Conservation (phyloP, 2,888 invertebrate species). For the Creontiades dilutus region DNA sequence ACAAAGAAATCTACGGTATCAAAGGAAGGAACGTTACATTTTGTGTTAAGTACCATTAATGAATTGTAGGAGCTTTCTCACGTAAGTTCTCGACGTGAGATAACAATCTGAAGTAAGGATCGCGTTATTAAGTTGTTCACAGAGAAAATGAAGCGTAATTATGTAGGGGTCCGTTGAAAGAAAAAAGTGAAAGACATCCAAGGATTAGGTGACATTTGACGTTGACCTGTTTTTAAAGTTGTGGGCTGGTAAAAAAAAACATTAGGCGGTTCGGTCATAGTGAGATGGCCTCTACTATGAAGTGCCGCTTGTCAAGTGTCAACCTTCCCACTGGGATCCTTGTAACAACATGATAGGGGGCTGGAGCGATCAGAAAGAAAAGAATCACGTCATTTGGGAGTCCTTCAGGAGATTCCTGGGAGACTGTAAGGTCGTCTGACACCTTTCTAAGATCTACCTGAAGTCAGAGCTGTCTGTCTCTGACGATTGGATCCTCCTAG, state of each 20-base stretch:
- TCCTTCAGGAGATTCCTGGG: constrained; percentile 6
- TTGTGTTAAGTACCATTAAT: neutral
- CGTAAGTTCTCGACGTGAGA: constrained; percentile 45
- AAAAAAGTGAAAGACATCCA: neutral
- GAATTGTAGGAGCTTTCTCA: constrained; percentile 46
- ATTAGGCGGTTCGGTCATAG: neutral
- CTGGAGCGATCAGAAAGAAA: constrained; percentile 44
- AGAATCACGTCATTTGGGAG: constrained; percentile 41
- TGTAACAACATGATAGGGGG: constrained; percentile 65
- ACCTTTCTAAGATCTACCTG: constrained; percentile 12
- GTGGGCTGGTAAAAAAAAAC: constrained; percentile 8
- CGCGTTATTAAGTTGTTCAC: constrained; percentile 41
- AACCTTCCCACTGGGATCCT: constrained; percentile 45
- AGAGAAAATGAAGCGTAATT: constrained; percentile 50
- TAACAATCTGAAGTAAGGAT: constrained; percentile 21
- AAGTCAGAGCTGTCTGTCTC: neutral
- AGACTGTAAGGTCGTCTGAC: constrained; percentile 36
- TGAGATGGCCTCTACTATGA: neutral
- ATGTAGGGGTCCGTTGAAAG: neutral
- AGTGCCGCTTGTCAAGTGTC: constrained; percentile 58
- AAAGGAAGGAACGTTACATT: neutral
- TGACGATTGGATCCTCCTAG: neutral
- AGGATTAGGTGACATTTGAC: constrained; percentile 34
- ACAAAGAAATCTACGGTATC: neutral
- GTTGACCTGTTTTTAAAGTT: neutral